Evolutionary conservation across 2,888 invertebrate species (phyloP).

Genomic region (Acrobeloides nanus): DNA sequence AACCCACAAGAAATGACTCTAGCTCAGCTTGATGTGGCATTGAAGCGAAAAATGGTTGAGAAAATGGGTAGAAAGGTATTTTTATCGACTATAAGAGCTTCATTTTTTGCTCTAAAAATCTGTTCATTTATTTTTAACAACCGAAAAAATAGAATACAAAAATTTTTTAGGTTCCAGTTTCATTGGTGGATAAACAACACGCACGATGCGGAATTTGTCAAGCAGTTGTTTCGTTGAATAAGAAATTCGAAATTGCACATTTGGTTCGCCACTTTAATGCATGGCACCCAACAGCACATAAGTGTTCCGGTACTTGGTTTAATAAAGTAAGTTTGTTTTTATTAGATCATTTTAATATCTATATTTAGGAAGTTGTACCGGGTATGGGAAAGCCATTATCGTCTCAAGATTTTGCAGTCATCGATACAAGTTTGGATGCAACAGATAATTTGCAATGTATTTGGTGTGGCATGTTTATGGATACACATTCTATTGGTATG

Average conservation of each 20-base stretch:
- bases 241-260: slow-evolving; percentile 51
- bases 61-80: slow-evolving; percentile 49
- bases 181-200: slow-evolving; percentile 50
- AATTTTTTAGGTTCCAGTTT: slow-evolving; percentile 39
- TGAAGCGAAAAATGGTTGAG: slow-evolving; percentile 49
- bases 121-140: too few species aligned
- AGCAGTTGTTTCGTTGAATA: slow-evolving; percentile 48
- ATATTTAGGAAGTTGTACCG: too few species aligned
- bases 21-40: slow-evolving; percentile 36
- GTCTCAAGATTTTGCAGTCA: slow-evolving; percentile 46
- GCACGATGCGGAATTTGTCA: slow-evolving; percentile 49
- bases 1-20: slow-evolving; percentile 46
- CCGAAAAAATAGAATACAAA: too few species aligned
- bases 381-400: slow-evolving; percentile 25
- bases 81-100: too few species aligned
- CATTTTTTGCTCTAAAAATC: too few species aligned
- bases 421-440: slow-evolving; percentile 31
- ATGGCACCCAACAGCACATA: slow-evolving; percentile 51
- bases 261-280: slow-evolving; percentile 52
- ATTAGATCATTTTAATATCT: neutral
- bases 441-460: slow-evolving; percentile 51
- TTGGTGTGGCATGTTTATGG: slow-evolving; percentile 53
- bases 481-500: slow-evolving; percentile 37
- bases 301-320: slow-evolving; percentile 48
- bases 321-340: slow-evolving; percentile 11